These are phyloP conservation scores for Cardiocondyla obscurior DNA, from an alignment of 1,140 invertebrate species.

Conservation along the genomic window DNA sequence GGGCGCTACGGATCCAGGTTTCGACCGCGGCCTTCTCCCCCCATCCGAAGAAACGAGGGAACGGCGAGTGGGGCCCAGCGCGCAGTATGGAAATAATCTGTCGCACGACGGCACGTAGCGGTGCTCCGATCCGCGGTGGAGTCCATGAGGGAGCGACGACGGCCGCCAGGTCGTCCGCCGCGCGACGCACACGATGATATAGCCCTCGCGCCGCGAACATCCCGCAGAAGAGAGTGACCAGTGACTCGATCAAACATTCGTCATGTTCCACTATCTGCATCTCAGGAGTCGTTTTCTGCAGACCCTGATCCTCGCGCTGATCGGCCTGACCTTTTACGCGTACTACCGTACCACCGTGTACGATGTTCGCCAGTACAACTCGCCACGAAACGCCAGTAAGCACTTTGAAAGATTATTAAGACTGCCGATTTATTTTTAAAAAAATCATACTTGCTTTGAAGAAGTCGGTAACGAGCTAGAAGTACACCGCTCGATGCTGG, in stretches of 20 bases:
- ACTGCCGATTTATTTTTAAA: too few relatives aligned
- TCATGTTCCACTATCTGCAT: constrained; percentile 78
- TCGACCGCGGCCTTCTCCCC: not conserved
- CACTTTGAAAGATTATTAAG: constrained; percentile 36
- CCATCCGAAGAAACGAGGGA: not conserved
- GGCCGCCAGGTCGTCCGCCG: not conserved
- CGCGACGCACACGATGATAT: constrained; percentile 18
- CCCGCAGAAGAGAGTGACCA: not conserved
- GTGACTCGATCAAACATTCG: constrained; percentile 32
- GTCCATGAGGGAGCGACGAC: not conserved
- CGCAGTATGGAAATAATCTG: constrained; percentile 55
- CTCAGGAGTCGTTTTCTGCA: constrained; percentile 79
- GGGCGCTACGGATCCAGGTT: not conserved
- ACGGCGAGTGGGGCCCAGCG: constrained; percentile 11
- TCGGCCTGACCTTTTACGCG: constrained; percentile 79
- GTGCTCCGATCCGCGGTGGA: not conserved
- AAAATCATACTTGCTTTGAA: too few relatives aligned
- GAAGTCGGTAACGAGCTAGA: too few relatives aligned
- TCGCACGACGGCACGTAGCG: not conserved
- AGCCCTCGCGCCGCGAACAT: not conserved
- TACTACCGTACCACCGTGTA: constrained; percentile 80
- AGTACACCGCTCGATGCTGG: not conserved
- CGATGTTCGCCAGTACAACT: constrained; percentile 71
- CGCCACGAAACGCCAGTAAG: constrained; percentile 75
- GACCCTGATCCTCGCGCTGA: constrained; percentile 76